Conservation (phyloP, 2,888 invertebrate genomes). For the Tetheella fluctuosa region DNA sequence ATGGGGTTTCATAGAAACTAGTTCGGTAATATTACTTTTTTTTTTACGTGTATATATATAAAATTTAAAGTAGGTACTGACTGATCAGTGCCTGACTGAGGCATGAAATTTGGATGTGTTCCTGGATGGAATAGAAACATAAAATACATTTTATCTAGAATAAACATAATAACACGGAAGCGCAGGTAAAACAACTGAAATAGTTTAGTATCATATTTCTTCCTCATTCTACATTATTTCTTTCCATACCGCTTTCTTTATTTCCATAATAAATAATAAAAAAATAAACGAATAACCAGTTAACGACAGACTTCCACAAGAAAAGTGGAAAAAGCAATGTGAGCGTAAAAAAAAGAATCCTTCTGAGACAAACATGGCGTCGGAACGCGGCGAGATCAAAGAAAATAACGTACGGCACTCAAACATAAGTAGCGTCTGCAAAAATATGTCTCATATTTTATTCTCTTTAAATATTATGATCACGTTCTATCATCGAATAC, state of each 20-base stretch:
- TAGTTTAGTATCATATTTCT: too few species aligned
- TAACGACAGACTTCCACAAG: neutral
- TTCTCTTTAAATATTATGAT: neutral
- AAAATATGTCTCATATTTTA: slow-evolving; percentile 4
- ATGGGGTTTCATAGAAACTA: too few species aligned
- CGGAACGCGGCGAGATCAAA: slow-evolving; percentile 18
- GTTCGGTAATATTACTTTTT: too few species aligned
- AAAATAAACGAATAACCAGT: neutral
- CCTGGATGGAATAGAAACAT: too few species aligned
- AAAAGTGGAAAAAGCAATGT: slow-evolving; percentile 3
- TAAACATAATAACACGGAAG: too few species aligned
- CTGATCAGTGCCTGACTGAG: too few species aligned
- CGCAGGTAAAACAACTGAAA: too few species aligned
- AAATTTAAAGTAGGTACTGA: too few species aligned
- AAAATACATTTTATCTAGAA: too few species aligned
- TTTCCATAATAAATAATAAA: neutral
- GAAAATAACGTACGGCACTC: slow-evolving; percentile 16
- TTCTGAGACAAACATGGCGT: slow-evolving; percentile 10
- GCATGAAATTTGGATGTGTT: too few species aligned
- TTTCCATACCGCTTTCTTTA: neutral
- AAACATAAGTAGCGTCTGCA: slow-evolving; percentile 12
- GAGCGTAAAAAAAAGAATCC: slow-evolving; percentile 1
- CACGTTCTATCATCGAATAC: neutral
- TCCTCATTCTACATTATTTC: neutral
- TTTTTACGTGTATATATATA: too few species aligned